Evolutionary conservation across 2,797 vertebrate species (phyloP).

Genomic region (Amniataba percoides): DNA sequence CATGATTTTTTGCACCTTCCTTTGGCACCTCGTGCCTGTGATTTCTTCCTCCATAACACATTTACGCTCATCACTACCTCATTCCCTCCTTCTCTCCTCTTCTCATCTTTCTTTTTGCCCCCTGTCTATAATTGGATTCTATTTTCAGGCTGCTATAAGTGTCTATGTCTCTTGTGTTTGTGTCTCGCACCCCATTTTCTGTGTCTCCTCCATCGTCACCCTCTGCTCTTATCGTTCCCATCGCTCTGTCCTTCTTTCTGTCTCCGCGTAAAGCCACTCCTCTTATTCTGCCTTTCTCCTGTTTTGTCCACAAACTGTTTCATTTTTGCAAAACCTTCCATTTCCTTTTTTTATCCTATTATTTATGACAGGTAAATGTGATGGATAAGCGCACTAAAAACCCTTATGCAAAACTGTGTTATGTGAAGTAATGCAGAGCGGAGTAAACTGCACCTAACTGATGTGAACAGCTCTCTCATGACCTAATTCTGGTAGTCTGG

Average conservation of each 20-base stretch:
- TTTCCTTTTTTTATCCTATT: conserved; percentile 46
- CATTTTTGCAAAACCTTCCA: conserved; percentile 31
- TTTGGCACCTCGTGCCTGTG: conserved; percentile 80
- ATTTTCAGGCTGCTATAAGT: conserved; percentile 88
- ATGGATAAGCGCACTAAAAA: conserved; percentile 49
- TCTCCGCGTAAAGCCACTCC: conserved; percentile 44
- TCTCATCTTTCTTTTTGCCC: conserved; percentile 80
- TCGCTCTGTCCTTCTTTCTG: conserved; percentile 63
- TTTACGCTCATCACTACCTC: conserved; percentile 74
- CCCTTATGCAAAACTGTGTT: conserved; percentile 54
- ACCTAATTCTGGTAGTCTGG: conserved; percentile 80
- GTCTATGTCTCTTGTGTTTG: conserved; percentile 87
- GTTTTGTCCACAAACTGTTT: conserved; percentile 41
- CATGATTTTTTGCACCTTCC: conserved; percentile 79
- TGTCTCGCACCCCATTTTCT: conserved; percentile 85
- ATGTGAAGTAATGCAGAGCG: conserved; percentile 62
- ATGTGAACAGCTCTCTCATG: conserved; percentile 73
- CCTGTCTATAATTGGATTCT: conserved; percentile 90
- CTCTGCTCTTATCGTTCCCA: conserved; percentile 69
- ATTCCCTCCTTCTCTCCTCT: conserved; percentile 66
- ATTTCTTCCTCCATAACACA: conserved; percentile 80
- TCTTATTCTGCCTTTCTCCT: conserved; percentile 21
- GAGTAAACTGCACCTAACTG: conserved; percentile 64
- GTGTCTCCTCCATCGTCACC: conserved; percentile 73
- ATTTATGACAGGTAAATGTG: conserved; percentile 41